These are phyloP conservation scores for Zaprionus kolodkinae DNA, from an alignment of 1,140 invertebrate genomes.

Conservation along the genomic window DNA sequence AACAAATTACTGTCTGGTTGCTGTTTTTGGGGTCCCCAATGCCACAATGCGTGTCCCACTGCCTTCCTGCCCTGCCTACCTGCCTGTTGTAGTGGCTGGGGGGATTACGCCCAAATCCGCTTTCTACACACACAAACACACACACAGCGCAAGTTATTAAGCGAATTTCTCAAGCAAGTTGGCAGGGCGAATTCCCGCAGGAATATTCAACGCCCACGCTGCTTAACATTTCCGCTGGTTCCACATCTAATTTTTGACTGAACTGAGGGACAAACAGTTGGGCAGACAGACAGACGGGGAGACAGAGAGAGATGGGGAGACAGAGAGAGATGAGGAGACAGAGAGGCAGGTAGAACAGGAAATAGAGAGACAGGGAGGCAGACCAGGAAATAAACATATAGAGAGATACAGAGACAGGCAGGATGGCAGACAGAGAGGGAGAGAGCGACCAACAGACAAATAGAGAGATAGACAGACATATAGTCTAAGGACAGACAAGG, in stretches of 20 bases:
- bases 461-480: constrained; percentile 4
- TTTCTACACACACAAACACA: constrained; percentile 20
- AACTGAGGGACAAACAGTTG: constrained; percentile 18
- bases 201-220: constrained; percentile 69
- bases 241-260: constrained; percentile 49
- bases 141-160: constrained; percentile 71
- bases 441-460: constrained; percentile 7
- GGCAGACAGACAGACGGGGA: neutral
- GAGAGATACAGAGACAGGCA: no score
- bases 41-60: constrained; percentile 48
- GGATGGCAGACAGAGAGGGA: neutral
- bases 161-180: constrained; percentile 77
- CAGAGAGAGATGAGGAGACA: no score
- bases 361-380: no score
- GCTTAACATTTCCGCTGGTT: constrained; percentile 48
- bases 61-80: neutral
- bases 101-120: constrained; percentile 15
- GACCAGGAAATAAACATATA: no score
- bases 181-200: constrained; percentile 75
- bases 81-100: neutral
- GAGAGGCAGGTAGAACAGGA: no score
- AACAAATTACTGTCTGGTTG: constrained; percentile 80
- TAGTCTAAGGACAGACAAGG: constrained; percentile 25
- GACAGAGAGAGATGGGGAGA: no score
- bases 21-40: constrained; percentile 46